These are phyloP conservation scores for Pheosia tremula DNA, from an alignment of 2,888 invertebrate genomes.

Conservation along the genomic window DNA sequence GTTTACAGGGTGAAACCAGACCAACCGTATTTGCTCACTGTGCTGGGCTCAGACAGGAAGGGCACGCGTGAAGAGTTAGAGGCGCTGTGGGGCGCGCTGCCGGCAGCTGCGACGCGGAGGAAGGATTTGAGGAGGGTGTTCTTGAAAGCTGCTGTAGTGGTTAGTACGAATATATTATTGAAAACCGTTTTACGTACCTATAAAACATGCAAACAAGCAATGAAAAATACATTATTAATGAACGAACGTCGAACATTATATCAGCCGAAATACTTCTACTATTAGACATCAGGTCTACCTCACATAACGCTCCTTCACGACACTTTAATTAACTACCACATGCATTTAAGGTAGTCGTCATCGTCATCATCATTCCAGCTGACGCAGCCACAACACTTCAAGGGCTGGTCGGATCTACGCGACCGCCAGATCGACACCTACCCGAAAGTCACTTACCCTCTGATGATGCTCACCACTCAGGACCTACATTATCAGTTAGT, in stretches of 20 bases:
- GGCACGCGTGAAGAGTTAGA: conserved; percentile 32
- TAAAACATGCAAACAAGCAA: neutral
- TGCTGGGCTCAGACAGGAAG: conserved; percentile 37
- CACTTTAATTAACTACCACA: too few relatives aligned
- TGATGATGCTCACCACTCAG: conserved; percentile 62
- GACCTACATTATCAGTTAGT: conserved; percentile 64
- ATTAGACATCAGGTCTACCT: too few relatives aligned
- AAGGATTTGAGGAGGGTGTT: conserved; percentile 56
- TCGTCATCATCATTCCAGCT: conserved; percentile 44
- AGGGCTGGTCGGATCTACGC: conserved; percentile 64
- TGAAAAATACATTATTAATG: too few relatives aligned
- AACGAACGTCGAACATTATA: too few relatives aligned
- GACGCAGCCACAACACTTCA: conserved; percentile 61
- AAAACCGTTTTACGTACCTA: neutral
- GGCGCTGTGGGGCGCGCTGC: conserved; percentile 47
- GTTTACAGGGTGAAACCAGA: conserved; percentile 56
- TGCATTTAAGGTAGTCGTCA: too few relatives aligned
- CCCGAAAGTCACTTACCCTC: conserved; percentile 69
- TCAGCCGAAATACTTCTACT: too few relatives aligned
- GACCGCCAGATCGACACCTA: conserved; percentile 67
- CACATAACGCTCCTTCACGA: too few relatives aligned
- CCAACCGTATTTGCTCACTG: conserved; percentile 41
- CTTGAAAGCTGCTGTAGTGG: conserved; percentile 56
- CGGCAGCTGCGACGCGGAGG: conserved; percentile 55
- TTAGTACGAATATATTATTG: conserved; percentile 36